A percentile compares a stretch with the other conserved stretches of the same genome.
Conservation (phyloP, 2,888 invertebrate genomes). For the Athalia circularis region DNA sequence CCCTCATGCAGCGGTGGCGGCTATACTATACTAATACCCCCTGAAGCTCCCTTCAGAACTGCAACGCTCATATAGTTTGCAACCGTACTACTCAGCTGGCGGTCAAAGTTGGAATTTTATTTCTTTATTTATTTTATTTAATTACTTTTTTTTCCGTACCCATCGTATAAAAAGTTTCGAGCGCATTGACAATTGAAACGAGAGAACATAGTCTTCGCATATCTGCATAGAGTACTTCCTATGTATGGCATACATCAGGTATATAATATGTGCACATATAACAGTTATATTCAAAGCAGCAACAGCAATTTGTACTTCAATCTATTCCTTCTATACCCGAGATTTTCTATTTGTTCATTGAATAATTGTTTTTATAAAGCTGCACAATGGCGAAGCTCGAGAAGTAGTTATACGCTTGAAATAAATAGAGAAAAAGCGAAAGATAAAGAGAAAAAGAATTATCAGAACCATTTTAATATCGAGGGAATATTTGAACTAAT, state of each 20-base stretch:
- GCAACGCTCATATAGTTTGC: constrained; percentile 15
- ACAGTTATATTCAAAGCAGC: too few species aligned
- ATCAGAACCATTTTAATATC: constrained; percentile 23
- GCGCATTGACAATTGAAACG: constrained; percentile 8
- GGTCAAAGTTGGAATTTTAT: constrained; percentile 37
- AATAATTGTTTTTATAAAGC: constrained; percentile 21
- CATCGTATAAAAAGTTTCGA: background rate
- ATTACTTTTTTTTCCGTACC: too few species aligned
- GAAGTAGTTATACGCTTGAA: background rate
- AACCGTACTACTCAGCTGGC: constrained; percentile 28
- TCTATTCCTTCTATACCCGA: too few species aligned
- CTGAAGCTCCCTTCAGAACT: constrained; percentile 22
- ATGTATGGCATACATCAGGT: too few species aligned
- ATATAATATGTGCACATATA: too few species aligned
- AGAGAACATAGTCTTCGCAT: too few species aligned
- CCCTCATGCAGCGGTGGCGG: background rate
- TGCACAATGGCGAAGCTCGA: background rate
- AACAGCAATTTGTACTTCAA: background rate
- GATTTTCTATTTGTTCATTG: background rate
- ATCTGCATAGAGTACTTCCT: too few species aligned
- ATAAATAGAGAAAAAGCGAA: background rate
- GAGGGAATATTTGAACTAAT: constrained; percentile 26
- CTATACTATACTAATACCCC: background rate
- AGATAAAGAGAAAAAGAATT: too few species aligned
- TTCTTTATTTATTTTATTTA: background rate